Base-by-base conservation (phyloP, 2,888 invertebrate species). In the Xestia xanthographa region DNA sequence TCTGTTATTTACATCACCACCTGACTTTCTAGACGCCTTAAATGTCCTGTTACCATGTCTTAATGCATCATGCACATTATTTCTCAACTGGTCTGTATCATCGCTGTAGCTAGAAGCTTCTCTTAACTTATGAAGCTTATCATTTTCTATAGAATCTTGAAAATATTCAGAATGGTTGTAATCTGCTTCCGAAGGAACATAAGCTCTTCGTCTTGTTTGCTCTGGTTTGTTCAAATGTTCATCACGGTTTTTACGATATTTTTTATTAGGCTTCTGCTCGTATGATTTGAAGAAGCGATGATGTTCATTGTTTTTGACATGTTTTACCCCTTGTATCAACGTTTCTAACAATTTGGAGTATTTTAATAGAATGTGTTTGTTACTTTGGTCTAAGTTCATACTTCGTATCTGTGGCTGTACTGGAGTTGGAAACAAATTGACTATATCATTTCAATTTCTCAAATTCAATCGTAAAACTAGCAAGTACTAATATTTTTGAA, bases 81-180 rank as follows among this genome's bases (percentile, higher is more conserved):
- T 74, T 60, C 56, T 74, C 2, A 86, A 50, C 12, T 72, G 11
- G 0, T 56, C 17, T 77, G 79, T 79, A 43, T 86, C 84, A 56
- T 86, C 82, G 26, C 77, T 86, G 34, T 79, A 82, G 66, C 79
- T 86, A 11, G 84, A 79, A 41, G 50, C 58, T 29, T 62, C 73
- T 82, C 20, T 69, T 75, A 79, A 79, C 12, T 77, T 86, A 67
- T 50, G 63, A 11, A 81, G 12, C 9, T 22, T 66, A 38, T 66
- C 34, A 5, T 80, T 67, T 65, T 69, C 17, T 29, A 34, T 14
- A 58, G 73, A 63, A 41, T 48, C 26, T 41, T 56, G 2, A 41
- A 50, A 22, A 43, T 38, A 20, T 14, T 58, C 20, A 41, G 65
- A 67, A n/a, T 48, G 14, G 17, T 58, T 43, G 29, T n/a, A 26